phyloP scores from a whole-genome alignment of 2,113 vertebrate species.

The Tupaia chinensis region DNA sequence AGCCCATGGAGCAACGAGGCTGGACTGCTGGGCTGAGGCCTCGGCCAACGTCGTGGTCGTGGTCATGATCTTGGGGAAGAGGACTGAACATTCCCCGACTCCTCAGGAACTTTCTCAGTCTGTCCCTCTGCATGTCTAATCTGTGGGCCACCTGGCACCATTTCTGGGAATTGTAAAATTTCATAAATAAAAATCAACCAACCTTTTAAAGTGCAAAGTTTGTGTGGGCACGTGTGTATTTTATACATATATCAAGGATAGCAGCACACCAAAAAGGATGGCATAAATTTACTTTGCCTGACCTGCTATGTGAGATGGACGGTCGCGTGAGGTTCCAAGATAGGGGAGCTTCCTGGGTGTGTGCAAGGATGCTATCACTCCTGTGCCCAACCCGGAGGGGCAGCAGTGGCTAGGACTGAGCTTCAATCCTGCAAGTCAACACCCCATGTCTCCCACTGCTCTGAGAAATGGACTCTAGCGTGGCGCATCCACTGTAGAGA shows the following conservation, averaged over 20 bases:
- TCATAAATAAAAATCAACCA: constrained; percentile 57
- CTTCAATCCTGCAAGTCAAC: neutral
- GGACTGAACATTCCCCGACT: neutral
- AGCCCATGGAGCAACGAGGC: neutral
- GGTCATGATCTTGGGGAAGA: neutral
- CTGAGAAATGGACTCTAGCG: neutral
- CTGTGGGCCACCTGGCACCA: neutral
- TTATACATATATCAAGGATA: constrained; percentile 30
- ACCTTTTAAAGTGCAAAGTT: neutral
- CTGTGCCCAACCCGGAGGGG: neutral
- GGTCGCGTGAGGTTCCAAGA: neutral
- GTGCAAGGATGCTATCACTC: neutral
- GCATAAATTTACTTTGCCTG: neutral
- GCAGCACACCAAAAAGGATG: neutral
- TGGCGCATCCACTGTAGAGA: neutral
- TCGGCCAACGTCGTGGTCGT: neutral
- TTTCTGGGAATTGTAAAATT: neutral
- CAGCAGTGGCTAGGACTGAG: neutral
- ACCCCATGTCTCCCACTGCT: neutral
- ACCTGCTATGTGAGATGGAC: neutral
- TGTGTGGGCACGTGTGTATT: no score
- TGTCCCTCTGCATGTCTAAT: neutral
- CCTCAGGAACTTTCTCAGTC: neutral
- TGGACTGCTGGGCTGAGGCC: neutral
- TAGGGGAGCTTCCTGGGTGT: neutral